Conservation (phyloP, 2,888 invertebrate genomes). For the Eristalis intricaria region DNA sequence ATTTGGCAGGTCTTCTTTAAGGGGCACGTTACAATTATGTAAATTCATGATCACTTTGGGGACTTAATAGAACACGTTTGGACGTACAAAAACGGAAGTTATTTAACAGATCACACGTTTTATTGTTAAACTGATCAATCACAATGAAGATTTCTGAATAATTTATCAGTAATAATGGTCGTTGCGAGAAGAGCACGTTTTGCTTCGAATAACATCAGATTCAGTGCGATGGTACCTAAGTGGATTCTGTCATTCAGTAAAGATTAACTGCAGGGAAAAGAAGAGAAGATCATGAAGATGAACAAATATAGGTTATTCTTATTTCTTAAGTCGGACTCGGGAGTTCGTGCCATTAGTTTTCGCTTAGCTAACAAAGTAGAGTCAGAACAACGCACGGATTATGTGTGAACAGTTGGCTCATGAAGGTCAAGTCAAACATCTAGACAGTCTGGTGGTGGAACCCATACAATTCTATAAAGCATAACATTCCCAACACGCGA, state of each 20-base stretch:
- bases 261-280: too few relatives aligned
- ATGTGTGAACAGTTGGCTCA: not conserved
- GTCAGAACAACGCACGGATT: too few relatives aligned
- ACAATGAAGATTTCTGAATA: not conserved
- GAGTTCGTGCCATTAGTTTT: too few relatives aligned
- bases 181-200: not conserved
- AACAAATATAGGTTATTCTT: too few relatives aligned
- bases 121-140: not conserved
- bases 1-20: too few relatives aligned
- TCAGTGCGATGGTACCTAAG: not conserved
- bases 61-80: not conserved
- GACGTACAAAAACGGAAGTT: not conserved
- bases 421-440: not conserved
- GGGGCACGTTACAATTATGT: not conserved
- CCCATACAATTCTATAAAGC: not conserved
- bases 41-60: not conserved
- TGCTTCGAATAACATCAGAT: not conserved
- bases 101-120: not conserved
- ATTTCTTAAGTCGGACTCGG: too few relatives aligned
- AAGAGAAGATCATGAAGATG: too few relatives aligned
- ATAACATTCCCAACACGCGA: not conserved
- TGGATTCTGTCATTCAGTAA: too few relatives aligned
- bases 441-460: not conserved
- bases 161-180: not conserved
- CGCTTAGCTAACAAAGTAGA: too few relatives aligned